These are phyloP conservation scores for Rhagoletis pomonella DNA, from an alignment of 1,140 invertebrate species.

Conservation along the genomic window DNA sequence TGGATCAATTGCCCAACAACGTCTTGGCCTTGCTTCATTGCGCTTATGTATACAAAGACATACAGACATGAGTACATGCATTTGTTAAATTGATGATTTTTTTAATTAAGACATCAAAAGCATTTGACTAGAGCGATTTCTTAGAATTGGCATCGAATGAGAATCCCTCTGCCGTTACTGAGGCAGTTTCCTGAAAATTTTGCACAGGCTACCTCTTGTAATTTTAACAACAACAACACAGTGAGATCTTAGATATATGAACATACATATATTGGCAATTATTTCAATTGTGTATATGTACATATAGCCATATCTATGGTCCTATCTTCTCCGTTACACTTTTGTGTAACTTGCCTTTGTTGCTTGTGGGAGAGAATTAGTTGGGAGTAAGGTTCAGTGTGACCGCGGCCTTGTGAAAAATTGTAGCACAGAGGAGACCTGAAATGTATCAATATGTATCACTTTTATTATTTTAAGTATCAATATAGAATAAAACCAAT, in stretches of 20 bases:
- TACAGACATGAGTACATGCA: not conserved
- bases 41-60: not conserved
- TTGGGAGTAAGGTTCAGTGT: slow-evolving; percentile 29
- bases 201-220: slow-evolving; percentile 3
- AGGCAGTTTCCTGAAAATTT: slow-evolving; percentile 25
- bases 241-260: slow-evolving; percentile 35
- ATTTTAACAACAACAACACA: slow-evolving; percentile 48
- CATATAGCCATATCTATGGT: not conserved
- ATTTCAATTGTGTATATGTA: not conserved
- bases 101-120: slow-evolving; percentile 73
- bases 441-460: too few relatives aligned
- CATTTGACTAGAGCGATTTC: slow-evolving; percentile 72
- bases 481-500: too few relatives aligned
- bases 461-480: too few relatives aligned
- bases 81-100: slow-evolving; percentile 57
- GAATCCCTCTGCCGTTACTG: slow-evolving; percentile 61
- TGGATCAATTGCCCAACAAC: slow-evolving; percentile 72
- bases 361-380: slow-evolving; percentile 53
- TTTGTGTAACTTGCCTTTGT: not conserved
- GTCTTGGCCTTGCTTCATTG: slow-evolving; percentile 48
- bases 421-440: too few relatives aligned
- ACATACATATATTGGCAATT: slow-evolving; percentile 2
- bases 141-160: slow-evolving; percentile 64
- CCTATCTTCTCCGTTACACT: not conserved
- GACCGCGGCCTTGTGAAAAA: too few relatives aligned